These are phyloP conservation scores for Zalophus californianus DNA, from an alignment of 2,797 vertebrate genomes.

Conservation along the genomic window DNA sequence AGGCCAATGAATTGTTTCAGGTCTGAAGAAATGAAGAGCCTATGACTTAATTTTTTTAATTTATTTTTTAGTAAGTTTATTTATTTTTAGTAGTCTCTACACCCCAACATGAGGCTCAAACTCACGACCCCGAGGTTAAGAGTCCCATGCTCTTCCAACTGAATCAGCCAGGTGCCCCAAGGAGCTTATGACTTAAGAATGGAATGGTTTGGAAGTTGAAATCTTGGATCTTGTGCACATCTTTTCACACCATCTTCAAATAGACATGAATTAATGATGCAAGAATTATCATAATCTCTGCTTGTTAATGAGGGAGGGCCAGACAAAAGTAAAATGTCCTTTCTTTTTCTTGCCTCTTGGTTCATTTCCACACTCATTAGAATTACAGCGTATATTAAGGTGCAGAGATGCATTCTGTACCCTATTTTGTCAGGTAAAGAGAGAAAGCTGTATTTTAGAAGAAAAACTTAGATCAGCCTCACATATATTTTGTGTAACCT, in stretches of 20 bases:
- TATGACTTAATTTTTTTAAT: not conserved
- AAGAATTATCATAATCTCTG: not conserved
- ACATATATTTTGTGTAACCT: not conserved
- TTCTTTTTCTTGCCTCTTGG: not conserved
- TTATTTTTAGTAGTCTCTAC: not conserved
- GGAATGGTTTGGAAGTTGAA: not conserved
- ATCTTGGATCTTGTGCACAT: not conserved
- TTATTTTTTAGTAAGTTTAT: not conserved
- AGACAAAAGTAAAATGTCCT: not conserved
- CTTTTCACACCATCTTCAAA: slow-evolving; percentile 8
- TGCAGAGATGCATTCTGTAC: not conserved
- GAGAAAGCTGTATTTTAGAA: not conserved
- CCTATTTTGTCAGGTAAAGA: not conserved
- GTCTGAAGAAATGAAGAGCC: not conserved
- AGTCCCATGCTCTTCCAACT: not conserved
- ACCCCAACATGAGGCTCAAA: not conserved
- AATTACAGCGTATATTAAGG: slow-evolving; percentile 25
- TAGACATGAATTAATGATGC: not conserved
- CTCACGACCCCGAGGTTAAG: not conserved
- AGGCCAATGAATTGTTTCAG: not conserved
- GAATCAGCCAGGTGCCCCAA: not conserved
- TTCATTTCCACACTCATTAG: not conserved
- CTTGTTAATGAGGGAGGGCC: not conserved
- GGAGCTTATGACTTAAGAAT: not conserved
- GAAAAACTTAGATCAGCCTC: not conserved